These are phyloP conservation scores for Serrognathus titanus DNA, from an alignment of 2,888 invertebrate species.

Conservation along the genomic window DNA sequence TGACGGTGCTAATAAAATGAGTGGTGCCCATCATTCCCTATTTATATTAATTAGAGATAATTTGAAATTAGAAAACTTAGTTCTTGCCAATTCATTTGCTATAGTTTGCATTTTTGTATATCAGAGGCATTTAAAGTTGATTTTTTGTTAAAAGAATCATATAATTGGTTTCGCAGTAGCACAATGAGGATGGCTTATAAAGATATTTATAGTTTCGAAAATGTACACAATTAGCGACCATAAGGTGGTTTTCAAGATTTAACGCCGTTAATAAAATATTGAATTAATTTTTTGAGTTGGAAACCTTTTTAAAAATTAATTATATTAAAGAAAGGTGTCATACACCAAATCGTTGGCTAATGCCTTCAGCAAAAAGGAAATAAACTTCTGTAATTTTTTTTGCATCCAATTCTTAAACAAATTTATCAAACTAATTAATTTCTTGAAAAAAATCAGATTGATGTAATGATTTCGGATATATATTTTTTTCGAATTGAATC, in stretches of 20 bases:
- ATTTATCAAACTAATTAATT: neutral
- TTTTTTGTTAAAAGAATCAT: conserved; percentile 31
- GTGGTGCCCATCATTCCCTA: conserved; percentile 24
- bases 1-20: conserved; percentile 31
- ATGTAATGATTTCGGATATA: neutral
- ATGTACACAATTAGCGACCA: conserved; percentile 18
- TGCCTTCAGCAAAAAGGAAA: conserved; percentile 1
- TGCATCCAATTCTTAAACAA: conserved; percentile 8
- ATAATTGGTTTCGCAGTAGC: conserved; percentile 31
- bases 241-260: conserved; percentile 30
- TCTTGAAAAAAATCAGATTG: neutral
- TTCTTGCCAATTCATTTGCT: conserved; percentile 28
- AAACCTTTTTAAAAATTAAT: conserved; percentile 3
- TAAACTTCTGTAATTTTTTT: conserved; percentile 4
- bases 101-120: conserved; percentile 29
- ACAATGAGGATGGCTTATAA: conserved; percentile 19
- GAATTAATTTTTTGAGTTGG: conserved; percentile 26
- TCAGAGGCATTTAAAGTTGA: conserved; percentile 26
- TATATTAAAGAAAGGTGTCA: conserved; percentile 9
- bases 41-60: conserved; percentile 22
- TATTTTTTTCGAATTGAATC: neutral
- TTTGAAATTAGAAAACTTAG: conserved; percentile 14
- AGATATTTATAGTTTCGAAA: conserved; percentile 21
- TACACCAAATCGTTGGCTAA: conserved; percentile 2
- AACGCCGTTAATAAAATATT: conserved; percentile 24